phyloP scores from a whole-genome alignment of 2,888 invertebrate genomes.

The Abscondita cerata region DNA sequence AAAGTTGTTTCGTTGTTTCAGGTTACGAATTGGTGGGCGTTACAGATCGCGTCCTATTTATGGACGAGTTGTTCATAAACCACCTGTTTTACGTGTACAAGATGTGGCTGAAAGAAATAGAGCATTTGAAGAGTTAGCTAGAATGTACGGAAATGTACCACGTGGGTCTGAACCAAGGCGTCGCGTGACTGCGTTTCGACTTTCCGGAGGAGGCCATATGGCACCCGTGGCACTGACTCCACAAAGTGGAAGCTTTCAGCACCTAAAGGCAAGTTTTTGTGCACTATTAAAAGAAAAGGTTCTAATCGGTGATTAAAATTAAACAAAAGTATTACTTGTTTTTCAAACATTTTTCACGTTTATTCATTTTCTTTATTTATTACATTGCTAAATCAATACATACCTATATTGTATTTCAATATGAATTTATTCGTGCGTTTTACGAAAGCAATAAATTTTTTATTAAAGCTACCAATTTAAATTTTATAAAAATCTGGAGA shows the following conservation, averaged over 20 bases:
- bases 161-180: constrained; percentile 49
- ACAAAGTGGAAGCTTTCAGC: constrained; percentile 70
- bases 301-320: too few relatives aligned
- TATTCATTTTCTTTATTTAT: too few relatives aligned
- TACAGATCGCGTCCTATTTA: constrained; percentile 67
- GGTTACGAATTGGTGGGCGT: constrained; percentile 56
- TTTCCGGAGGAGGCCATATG: constrained; percentile 55
- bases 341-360: too few relatives aligned
- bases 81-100: constrained; percentile 63
- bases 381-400: too few relatives aligned
- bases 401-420: too few relatives aligned
- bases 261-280: constrained; percentile 68
- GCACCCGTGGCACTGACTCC: constrained; percentile 62
- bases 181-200: constrained; percentile 54
- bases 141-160: constrained; percentile 61
- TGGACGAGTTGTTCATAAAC: constrained; percentile 75
- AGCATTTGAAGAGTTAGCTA: constrained; percentile 62
- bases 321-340: too few relatives aligned
- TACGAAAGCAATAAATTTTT: too few relatives aligned
- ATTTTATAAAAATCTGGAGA: too few relatives aligned
- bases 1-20: constrained; percentile 37
- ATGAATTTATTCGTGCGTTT: too few relatives aligned
- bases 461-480: too few relatives aligned
- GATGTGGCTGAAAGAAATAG: constrained; percentile 58
- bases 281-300: too few relatives aligned